These are phyloP conservation scores for Neolamprologus sp. DNA, from an alignment of 2,113 vertebrate genomes.

Conservation along the genomic window DNA sequence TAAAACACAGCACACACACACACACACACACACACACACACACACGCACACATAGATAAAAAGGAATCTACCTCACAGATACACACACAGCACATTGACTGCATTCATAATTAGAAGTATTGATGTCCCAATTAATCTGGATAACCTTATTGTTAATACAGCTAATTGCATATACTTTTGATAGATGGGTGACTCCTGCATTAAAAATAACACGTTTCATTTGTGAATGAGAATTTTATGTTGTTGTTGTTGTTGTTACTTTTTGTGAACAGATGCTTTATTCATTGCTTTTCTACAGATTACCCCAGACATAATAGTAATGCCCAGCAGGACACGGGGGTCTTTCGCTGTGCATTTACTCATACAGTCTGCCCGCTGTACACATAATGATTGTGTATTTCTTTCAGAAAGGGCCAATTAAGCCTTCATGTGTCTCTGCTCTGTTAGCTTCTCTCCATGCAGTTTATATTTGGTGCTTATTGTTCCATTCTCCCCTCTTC, in stretches of 20 bases:
- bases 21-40: neutral
- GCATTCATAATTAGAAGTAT: neutral
- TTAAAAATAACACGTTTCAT: neutral
- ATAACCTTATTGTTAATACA: neutral
- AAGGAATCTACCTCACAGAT: neutral
- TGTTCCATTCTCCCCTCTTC: neutral
- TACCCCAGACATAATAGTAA: neutral
- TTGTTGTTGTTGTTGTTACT: neutral
- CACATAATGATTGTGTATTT: neutral
- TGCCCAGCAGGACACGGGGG: neutral
- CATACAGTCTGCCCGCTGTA: neutral
- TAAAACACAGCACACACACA: neutral
- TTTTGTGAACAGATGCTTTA: neutral
- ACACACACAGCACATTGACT: neutral
- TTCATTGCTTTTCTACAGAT: neutral
- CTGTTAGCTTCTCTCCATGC: neutral
- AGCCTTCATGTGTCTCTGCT: slow-evolving; percentile 18
- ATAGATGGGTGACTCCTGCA: neutral
- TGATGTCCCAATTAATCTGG: neutral
- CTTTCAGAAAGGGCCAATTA: slow-evolving; percentile 36
- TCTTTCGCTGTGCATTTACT: neutral
- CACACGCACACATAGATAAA: neutral
- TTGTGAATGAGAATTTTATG: neutral
- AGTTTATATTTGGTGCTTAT: neutral
- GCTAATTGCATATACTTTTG: neutral